A percentile compares a stretch with the other conserved stretches of the same genome.
These are phyloP conservation scores for Crotalus horridus DNA, from an alignment of 2,113 vertebrate genomes.

Conservation along the genomic window DNA sequence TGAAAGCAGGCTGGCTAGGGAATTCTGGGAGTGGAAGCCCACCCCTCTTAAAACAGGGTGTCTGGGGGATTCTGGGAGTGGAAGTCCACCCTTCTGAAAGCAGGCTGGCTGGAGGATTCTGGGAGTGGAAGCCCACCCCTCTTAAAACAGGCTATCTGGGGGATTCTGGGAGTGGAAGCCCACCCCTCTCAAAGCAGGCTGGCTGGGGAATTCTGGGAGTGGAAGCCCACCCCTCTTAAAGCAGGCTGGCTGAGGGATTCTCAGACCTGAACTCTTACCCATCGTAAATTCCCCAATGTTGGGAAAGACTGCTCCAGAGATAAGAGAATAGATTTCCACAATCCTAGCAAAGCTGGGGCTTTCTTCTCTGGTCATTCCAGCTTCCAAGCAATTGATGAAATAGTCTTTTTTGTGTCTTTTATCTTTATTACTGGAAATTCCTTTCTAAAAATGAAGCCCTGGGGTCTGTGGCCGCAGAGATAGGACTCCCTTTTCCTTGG, in stretches of 20 bases:
- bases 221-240: not conserved
- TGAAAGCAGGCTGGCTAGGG: too few species aligned
- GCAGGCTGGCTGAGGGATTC: not conserved
- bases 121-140: too few species aligned
- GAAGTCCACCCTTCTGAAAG: not conserved
- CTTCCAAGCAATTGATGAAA: constrained; percentile 43
- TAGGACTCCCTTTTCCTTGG: not conserved
- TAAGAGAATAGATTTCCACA: not conserved
- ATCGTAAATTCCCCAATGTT: not conserved
- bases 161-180: too few species aligned
- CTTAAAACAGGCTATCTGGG: too few species aligned
- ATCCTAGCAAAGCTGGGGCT: not conserved
- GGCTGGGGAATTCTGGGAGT: not conserved
- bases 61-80: too few species aligned
- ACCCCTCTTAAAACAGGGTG: too few species aligned
- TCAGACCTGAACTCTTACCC: not conserved
- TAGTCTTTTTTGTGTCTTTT: not conserved
- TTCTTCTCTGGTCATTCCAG: not conserved
- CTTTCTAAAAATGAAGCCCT: not conserved
- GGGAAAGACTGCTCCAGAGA: not conserved
- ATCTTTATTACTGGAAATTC: not conserved
- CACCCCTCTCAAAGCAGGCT: too few species aligned
- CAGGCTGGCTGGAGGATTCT: not conserved
- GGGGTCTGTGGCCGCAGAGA: not conserved
- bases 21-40: too few species aligned